Conservation (phyloP, 2,113 vertebrate genomes). For the Nothocercus julius region DNA sequence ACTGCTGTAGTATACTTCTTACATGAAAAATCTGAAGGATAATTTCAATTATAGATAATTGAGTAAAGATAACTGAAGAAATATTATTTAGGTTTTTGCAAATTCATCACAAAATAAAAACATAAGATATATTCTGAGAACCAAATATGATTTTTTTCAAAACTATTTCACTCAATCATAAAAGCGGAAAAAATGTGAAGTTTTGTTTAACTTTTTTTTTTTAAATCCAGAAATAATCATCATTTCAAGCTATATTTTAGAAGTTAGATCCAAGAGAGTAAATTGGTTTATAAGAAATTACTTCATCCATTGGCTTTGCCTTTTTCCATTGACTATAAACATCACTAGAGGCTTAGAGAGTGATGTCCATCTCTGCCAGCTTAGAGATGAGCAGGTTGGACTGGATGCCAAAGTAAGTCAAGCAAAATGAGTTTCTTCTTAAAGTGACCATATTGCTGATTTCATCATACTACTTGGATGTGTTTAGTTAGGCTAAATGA, state of each 20-base stretch:
- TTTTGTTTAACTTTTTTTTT: neutral
- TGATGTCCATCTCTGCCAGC: neutral
- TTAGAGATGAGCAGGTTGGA: neutral
- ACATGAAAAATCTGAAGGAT: neutral
- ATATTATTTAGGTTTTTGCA: neutral
- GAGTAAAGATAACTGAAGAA: neutral
- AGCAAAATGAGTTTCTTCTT: neutral
- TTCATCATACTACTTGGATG: neutral
- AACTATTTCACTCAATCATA: neutral
- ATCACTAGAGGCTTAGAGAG: neutral
- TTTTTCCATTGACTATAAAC: neutral
- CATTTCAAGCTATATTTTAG: neutral
- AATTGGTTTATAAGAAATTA: neutral
- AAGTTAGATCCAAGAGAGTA: neutral
- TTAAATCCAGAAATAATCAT: neutral
- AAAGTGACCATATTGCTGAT: neutral
- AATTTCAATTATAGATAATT: neutral
- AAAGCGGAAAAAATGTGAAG: neutral
- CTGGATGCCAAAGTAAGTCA: neutral
- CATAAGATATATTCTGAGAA: neutral
- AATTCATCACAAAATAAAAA: neutral
- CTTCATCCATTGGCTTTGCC: neutral
- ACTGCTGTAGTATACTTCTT: neutral
- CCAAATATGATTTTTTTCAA: accelerated
- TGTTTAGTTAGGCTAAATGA: neutral